Base-by-base conservation (phyloP, 2,888 invertebrate genomes). In the Agrotis segetum region DNA sequence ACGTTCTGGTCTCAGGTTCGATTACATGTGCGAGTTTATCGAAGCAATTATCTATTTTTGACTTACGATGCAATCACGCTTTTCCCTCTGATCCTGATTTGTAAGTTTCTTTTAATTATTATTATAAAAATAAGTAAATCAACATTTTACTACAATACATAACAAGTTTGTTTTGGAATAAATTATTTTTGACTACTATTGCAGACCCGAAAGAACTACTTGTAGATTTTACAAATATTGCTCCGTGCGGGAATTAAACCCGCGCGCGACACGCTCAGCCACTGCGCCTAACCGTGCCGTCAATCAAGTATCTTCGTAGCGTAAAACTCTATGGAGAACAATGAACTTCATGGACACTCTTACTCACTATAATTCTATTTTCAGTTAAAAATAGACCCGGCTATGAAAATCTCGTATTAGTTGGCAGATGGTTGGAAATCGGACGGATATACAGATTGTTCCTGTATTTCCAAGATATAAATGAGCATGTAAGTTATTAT, bases 391-490 rank as follows among this genome's bases (percentile, higher is more conserved):
- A 82, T 16, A 79, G 60, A 49, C 17, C 61, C 16, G 84, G 82
- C 6, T 84, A 77, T 29, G 81, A 81, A n/a, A 24, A 58, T 0
- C 59, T 83, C 5, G 63, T 87, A n/a, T n/a, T 88, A 1, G 17
- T 88, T 16, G 91, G 91, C 40, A 88, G 92, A 71, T 95, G 93
- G 93, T 55, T 93, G n/a, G 86, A 85, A n/a, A 88, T 94, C 7
- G 83, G 87, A 21, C 90, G 95, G 2, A 93, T 96, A 66, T 96
- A 96, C 77, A 90, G 93, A 81, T 62, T 96, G 3, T 84, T 90
- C 21, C 47, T 77, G 1, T 93, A 88, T 66, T 93, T 92, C 64
- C 84, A 79, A 62, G 85, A 88, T 19, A 80, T 93, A 3, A 95
- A 94, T 74, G 90, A 91, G 71, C 89, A 88, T 61, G 95, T 94